Evolutionary conservation across 2,888 invertebrate genomes (phyloP).

Genomic region (Mythimna impura): DNA sequence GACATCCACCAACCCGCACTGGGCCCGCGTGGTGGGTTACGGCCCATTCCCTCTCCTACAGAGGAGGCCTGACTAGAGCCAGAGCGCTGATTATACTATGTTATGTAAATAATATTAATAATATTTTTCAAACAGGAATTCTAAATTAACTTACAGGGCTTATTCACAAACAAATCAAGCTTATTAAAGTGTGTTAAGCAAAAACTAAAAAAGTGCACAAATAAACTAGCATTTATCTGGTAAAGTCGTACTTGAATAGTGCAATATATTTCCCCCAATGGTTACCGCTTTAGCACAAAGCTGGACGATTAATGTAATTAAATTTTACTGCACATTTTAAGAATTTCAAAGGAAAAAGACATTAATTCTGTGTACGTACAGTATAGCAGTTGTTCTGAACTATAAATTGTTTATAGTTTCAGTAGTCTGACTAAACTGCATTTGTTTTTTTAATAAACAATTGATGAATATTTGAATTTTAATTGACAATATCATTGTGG

Average conservation of each 20-base stretch:
- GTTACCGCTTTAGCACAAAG: conserved; percentile 57
- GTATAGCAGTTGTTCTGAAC: conserved; percentile 12
- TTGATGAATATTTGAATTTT: no score
- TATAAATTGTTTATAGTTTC: not conserved
- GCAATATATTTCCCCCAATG: conserved; percentile 58
- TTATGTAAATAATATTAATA: no score
- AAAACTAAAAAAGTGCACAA: conserved; percentile 23
- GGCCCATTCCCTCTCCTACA: no score
- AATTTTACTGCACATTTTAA: conserved; percentile 60
- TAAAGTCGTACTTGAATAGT: conserved; percentile 51
- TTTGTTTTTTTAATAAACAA: no score
- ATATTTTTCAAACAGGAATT: no score
- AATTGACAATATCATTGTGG: no score
- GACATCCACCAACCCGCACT: no score
- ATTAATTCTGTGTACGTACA: conserved; percentile 37
- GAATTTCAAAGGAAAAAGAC: conserved; percentile 44
- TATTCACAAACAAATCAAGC: conserved; percentile 18
- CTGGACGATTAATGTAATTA: conserved; percentile 60
- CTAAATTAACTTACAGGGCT: conserved; percentile 6
- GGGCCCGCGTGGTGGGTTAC: no score
- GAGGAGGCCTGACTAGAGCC: no score
- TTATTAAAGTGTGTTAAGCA: conserved; percentile 22
- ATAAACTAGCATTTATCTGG: conserved; percentile 49
- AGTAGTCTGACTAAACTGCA: not conserved
- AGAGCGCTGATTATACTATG: no score